Conservation (phyloP, 23 tunicate genomes). For the Clavelina lepadiformis region DNA sequence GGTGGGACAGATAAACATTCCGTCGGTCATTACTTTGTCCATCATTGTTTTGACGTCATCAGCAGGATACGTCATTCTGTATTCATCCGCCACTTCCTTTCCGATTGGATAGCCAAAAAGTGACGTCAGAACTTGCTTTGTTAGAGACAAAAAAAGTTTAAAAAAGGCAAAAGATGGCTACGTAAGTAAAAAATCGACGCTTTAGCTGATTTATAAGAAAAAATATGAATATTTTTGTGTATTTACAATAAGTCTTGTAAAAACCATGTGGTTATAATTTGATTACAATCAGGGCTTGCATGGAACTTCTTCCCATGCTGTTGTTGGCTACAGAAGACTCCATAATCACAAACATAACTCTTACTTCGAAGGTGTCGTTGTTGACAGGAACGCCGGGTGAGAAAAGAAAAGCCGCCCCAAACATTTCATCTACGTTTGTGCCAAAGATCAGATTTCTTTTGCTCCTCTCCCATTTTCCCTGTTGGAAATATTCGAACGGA, state of each 20-base stretch:
- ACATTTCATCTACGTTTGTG: slow-evolving; percentile 38
- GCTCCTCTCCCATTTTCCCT: slow-evolving; percentile 35
- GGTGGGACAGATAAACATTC: slow-evolving; percentile 39
- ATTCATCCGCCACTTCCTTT: slow-evolving; percentile 20
- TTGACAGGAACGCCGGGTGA: background rate
- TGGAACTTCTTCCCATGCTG: too few relatives aligned
- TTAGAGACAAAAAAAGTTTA: background rate
- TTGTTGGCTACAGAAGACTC: too few relatives aligned
- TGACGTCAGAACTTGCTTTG: slow-evolving; percentile 15
- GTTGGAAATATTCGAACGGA: slow-evolving; percentile 32
- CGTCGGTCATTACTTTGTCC: slow-evolving; percentile 35
- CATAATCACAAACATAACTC: too few relatives aligned
- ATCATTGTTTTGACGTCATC: slow-evolving; percentile 9
- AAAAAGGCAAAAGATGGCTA: too few relatives aligned
- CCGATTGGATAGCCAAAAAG: slow-evolving; percentile 18
- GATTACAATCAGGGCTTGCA: too few relatives aligned
- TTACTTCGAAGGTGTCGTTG: background rate
- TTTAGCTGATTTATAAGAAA: too few relatives aligned
- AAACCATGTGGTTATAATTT: too few relatives aligned
- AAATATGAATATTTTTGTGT: too few relatives aligned
- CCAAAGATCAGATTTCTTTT: slow-evolving; percentile 29
- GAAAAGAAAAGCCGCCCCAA: too few relatives aligned
- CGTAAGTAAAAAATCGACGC: too few relatives aligned
- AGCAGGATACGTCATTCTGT: background rate
- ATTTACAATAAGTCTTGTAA: too few relatives aligned